Percentiles rank a stretch among this genome's conserved stretches.
phyloP scores from a whole-genome alignment of 2,888 invertebrate species.

The Calameuta idolon region DNA sequence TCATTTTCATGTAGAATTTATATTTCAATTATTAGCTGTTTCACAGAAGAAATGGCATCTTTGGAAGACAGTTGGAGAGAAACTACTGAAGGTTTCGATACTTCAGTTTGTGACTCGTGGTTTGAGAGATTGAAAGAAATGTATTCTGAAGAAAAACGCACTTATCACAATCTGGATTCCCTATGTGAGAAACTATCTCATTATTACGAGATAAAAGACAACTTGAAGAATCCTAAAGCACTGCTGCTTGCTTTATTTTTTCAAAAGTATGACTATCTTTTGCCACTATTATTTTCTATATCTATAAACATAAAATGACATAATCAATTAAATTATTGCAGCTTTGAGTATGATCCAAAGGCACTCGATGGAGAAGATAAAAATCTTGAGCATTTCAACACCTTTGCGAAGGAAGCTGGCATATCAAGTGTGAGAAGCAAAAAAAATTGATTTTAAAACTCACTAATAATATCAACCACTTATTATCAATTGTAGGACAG shows the following conservation, averaged over 20 bases:
- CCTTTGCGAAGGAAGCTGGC: constrained; percentile 69
- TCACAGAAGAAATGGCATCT: constrained; percentile 49
- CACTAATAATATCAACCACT: constrained; percentile 4
- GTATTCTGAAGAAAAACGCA: constrained; percentile 67
- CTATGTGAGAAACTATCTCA: constrained; percentile 67
- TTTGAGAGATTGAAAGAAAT: constrained; percentile 60
- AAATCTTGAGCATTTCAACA: constrained; percentile 69
- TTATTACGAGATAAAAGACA: constrained; percentile 64
- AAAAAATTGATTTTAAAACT: not conserved
- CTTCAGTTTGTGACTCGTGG: constrained; percentile 62
- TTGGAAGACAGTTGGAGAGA: constrained; percentile 64
- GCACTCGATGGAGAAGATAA: constrained; percentile 70
- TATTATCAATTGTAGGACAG: constrained; percentile 57
- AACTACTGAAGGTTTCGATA: constrained; percentile 57
- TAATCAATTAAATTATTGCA: constrained; percentile 46
- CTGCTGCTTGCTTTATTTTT: constrained; percentile 70
- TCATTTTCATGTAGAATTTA: not conserved
- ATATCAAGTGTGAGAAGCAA: constrained; percentile 61
- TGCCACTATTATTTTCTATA: constrained; percentile 9
- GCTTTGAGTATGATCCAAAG: constrained; percentile 72
- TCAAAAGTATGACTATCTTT: constrained; percentile 68
- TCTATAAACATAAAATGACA: constrained; percentile 14
- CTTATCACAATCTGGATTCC: constrained; percentile 69
- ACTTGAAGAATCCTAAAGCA: constrained; percentile 66
- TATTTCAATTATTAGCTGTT: not conserved